These are phyloP conservation scores for Ficedula albicollis DNA, from an alignment of 2,797 vertebrate species.

Conservation along the genomic window DNA sequence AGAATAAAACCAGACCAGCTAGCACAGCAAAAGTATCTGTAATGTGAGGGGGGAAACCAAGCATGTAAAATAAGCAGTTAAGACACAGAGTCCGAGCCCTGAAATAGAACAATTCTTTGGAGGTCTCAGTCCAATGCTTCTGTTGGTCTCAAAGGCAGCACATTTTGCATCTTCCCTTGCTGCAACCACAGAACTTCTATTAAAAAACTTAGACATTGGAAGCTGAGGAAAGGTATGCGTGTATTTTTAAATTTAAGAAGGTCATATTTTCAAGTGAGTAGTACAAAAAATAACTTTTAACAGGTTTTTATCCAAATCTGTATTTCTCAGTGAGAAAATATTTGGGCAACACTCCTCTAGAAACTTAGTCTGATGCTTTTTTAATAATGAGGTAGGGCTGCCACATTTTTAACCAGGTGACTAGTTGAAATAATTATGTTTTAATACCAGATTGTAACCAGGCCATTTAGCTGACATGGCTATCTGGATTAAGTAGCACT, in stretches of 20 bases:
- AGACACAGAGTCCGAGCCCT: not conserved
- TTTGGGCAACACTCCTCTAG: not conserved
- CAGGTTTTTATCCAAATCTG: not conserved
- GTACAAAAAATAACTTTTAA: not conserved
- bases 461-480: not conserved
- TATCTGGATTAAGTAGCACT: not conserved
- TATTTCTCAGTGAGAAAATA: not conserved
- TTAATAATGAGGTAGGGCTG: not conserved
- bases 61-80: not conserved
- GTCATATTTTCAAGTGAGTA: not conserved
- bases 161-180: too few species aligned
- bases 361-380: not conserved
- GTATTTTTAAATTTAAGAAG: not conserved
- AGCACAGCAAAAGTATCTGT: not conserved
- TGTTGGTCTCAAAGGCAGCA: too few species aligned
- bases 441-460: not conserved
- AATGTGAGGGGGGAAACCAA: rapidly evolving
- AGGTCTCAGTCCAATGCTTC: too few species aligned
- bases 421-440: not conserved
- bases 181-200: too few species aligned
- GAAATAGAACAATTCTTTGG: too few species aligned
- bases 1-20: not conserved
- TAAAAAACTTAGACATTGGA: too few species aligned
- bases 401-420: not conserved
- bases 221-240: too few species aligned